Evolutionary conservation across 2,888 invertebrate species (phyloP).

Genomic region (Lasius platythorax): DNA sequence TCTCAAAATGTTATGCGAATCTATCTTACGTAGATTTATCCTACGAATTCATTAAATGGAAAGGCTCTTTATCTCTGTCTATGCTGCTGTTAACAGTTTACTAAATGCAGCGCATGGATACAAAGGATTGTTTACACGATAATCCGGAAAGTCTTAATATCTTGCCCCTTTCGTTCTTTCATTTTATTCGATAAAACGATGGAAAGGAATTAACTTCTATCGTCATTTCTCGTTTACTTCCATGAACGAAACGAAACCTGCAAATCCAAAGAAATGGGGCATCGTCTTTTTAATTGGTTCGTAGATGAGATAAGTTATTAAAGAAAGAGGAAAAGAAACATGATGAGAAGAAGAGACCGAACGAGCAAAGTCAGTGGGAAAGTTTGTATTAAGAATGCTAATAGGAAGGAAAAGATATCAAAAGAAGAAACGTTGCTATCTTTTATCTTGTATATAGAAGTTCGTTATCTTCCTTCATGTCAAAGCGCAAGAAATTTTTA

Average conservation of each 20-base stretch:
- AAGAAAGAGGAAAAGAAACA: background rate
- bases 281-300: constrained; percentile 26
- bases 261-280: background rate
- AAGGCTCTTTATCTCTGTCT: background rate
- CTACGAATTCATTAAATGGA: background rate
- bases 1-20: background rate
- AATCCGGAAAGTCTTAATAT: background rate
- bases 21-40: background rate
- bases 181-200: background rate
- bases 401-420: constrained; percentile 56
- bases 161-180: background rate
- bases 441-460: constrained; percentile 53
- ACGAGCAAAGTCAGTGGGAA: constrained; percentile 54
- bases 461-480: constrained; percentile 63
- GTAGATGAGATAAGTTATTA: background rate
- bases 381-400: constrained; percentile 71
- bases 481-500: constrained; percentile 62
- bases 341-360: constrained; percentile 31
- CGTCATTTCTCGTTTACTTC: background rate
- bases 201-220: background rate
- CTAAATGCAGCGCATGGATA: background rate
- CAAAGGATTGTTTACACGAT: background rate
- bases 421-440: constrained; percentile 53
- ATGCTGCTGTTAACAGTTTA: background rate
- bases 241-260: background rate